Percentiles rank a stretch among this genome's conserved stretches.
These are phyloP conservation scores for Drosophila kepulauana DNA, from an alignment of 1,140 invertebrate species.

Conservation along the genomic window DNA sequence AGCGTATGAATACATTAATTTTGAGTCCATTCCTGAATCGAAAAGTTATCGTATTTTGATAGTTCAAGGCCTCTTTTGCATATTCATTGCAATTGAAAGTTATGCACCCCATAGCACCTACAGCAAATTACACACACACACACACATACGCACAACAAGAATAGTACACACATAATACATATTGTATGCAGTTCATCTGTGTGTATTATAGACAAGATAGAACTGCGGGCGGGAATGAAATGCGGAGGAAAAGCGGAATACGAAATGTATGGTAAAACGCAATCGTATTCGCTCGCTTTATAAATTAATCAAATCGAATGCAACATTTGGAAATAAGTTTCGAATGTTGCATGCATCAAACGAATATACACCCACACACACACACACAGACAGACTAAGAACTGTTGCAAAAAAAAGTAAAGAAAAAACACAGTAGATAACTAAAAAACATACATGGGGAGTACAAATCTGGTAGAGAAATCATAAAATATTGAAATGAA, in stretches of 20 bases:
- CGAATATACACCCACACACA: constrained; percentile 2
- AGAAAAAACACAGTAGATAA: constrained; percentile 10
- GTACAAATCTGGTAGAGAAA: constrained; percentile 60
- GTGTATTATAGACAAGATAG: constrained; percentile 11
- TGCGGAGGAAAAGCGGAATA: not conserved
- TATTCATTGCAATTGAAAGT: constrained; percentile 37
- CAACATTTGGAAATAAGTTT: constrained; percentile 70
- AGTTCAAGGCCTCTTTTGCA: constrained; percentile 33
- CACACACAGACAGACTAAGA: constrained; percentile 8
- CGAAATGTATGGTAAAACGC: constrained; percentile 24
- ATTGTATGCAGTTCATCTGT: constrained; percentile 17
- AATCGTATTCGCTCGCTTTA: constrained; percentile 51
- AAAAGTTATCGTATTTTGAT: constrained; percentile 26
- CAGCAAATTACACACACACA: constrained; percentile 63
- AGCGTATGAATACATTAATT: constrained; percentile 4
- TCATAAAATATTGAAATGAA: constrained; percentile 68
- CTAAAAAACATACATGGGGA: constrained; percentile 4
- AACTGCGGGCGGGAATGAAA: not conserved
- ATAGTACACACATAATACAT: constrained; percentile 22
- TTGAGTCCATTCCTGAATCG: not conserved
- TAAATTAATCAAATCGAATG: constrained; percentile 79
- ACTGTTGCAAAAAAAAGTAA: constrained; percentile 14
- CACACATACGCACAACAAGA: constrained; percentile 7
- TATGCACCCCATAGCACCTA: constrained; percentile 71
- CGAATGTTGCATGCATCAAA: constrained; percentile 45